Percentiles rank a stretch among this genome's conserved stretches.
These are phyloP conservation scores for Plecturocebus donacophilus DNA, from an alignment of 2,113 vertebrate genomes.

Conservation along the genomic window DNA sequence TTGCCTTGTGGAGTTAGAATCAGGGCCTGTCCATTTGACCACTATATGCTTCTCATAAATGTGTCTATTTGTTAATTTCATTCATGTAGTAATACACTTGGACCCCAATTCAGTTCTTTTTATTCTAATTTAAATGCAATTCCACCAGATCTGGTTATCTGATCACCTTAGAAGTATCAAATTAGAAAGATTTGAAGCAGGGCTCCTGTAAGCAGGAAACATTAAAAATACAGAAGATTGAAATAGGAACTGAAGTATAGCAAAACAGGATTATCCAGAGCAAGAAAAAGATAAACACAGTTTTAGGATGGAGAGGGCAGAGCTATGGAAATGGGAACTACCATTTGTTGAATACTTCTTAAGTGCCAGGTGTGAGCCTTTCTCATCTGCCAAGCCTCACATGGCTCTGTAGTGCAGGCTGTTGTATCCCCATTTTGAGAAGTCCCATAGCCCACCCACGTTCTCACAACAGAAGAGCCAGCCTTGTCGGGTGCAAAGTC, in stretches of 20 bases:
- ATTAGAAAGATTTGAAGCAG: constrained; percentile 8
- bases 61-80: background rate
- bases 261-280: background rate
- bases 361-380: background rate
- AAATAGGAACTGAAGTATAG: background rate
- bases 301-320: background rate
- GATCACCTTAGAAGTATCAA: background rate
- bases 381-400: background rate
- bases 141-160: background rate
- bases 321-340: background rate
- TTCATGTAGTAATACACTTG: background rate
- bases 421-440: background rate
- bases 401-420: background rate
- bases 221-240: background rate
- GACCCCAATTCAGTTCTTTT: background rate
- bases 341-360: too few species aligned
- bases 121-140: background rate
- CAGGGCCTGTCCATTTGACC: background rate
- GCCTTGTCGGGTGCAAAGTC: background rate
- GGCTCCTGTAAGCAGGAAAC: background rate
- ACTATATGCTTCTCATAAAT: background rate
- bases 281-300: background rate
- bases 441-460: background rate
- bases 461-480: background rate
- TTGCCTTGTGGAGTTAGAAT: background rate